phyloP scores from a whole-genome alignment of 2,888 invertebrate genomes.

The Hypomecis punctinalis region DNA sequence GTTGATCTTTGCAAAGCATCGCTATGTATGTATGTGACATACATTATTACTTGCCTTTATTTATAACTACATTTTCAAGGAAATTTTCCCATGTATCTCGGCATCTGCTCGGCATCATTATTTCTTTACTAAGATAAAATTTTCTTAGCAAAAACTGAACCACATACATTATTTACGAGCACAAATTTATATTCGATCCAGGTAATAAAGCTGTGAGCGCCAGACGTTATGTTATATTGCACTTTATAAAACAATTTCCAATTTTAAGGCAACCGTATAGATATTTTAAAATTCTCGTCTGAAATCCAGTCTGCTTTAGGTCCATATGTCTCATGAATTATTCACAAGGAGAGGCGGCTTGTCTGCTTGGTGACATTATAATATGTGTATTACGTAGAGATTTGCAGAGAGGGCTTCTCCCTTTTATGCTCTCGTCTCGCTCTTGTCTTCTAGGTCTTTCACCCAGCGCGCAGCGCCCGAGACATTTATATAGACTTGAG shows the following conservation, averaged over 20 bases:
- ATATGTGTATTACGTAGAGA: slow-evolving; percentile 53
- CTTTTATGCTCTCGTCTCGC: too few species aligned
- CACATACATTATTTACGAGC: slow-evolving; percentile 16
- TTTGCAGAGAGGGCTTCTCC: too few species aligned
- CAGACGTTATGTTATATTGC: slow-evolving; percentile 54
- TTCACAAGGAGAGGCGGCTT: slow-evolving; percentile 73
- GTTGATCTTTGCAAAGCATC: too few species aligned
- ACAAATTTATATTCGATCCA: slow-evolving; percentile 40
- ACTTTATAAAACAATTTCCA: slow-evolving; percentile 75
- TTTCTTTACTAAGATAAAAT: neutral
- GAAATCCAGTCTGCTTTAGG: slow-evolving; percentile 83
- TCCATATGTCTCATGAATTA: slow-evolving; percentile 84
- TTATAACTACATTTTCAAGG: too few species aligned
- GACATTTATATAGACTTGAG: too few species aligned
- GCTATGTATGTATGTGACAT: too few species aligned
- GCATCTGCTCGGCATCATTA: neutral
- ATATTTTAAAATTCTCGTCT: slow-evolving; percentile 82
- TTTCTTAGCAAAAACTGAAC: slow-evolving; percentile 7
- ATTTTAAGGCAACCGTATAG: slow-evolving; percentile 74
- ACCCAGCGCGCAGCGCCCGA: too few species aligned
- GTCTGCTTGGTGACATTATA: slow-evolving; percentile 69
- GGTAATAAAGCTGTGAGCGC: slow-evolving; percentile 44
- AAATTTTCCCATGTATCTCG: neutral
- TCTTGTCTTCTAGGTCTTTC: too few species aligned
- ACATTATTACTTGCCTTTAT: too few species aligned